Evolutionary conservation across 2,888 invertebrate species (phyloP).

Genomic region (Stenotaenia linearis): DNA sequence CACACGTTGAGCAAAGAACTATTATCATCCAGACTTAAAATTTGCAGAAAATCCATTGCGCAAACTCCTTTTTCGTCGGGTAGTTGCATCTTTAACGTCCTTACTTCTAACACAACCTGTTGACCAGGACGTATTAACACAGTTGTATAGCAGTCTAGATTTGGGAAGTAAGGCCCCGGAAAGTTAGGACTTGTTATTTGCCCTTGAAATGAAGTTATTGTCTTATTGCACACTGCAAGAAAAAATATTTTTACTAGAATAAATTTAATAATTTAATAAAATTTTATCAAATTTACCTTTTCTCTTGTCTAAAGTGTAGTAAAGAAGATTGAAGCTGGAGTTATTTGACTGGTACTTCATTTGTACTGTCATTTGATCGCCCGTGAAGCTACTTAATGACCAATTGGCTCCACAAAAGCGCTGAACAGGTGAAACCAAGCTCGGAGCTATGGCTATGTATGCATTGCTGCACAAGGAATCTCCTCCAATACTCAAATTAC

Average conservation of each 20-base stretch:
- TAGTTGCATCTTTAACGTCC: not conserved
- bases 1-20: not conserved
- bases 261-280: not conserved
- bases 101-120: not conserved
- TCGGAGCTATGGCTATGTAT: not conserved
- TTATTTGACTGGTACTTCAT: not conserved
- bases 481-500: not conserved
- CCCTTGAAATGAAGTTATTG: not conserved
- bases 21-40: not conserved
- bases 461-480: not conserved
- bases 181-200: constrained; percentile 32
- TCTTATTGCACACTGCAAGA: constrained; percentile 32
- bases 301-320: not conserved
- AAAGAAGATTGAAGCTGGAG: not conserved
- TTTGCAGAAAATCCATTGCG: not conserved
- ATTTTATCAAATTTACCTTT: not conserved
- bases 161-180: constrained; percentile 31
- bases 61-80: not conserved
- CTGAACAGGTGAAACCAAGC: not conserved
- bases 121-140: not conserved
- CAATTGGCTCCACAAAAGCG: not conserved
- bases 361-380: not conserved
- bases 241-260: not conserved
- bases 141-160: constrained; percentile 30
- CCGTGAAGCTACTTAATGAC: not conserved